Evolutionary conservation across 2,888 invertebrate species (phyloP).

Genomic region (Nomada fucata): DNA sequence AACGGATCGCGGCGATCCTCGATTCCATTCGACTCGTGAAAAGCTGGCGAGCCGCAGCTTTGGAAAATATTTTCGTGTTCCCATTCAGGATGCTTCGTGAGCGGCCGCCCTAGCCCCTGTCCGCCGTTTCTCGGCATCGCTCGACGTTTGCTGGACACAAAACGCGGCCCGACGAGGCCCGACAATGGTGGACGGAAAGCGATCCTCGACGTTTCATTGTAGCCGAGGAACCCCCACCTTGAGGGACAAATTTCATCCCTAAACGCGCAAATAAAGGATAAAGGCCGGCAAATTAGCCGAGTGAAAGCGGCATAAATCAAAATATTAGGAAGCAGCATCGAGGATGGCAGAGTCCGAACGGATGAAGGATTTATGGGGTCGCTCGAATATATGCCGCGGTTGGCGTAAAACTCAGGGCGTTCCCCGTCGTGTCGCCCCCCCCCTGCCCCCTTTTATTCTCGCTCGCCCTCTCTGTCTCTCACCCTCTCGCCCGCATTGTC

Average conservation of each 20-base stretch:
- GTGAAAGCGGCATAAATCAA: constrained; percentile 84
- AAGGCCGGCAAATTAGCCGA: constrained; percentile 81
- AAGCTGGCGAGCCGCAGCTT: constrained; percentile 24
- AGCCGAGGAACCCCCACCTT: constrained; percentile 31
- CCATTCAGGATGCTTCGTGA: constrained; percentile 58
- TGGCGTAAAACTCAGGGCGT: constrained; percentile 49
- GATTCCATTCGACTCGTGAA: not conserved
- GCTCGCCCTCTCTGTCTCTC: constrained; percentile 6
- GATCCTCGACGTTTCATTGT: constrained; percentile 59
- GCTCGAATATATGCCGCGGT: constrained; percentile 64
- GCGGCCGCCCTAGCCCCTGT: constrained; percentile 17
- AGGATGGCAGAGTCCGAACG: constrained; percentile 66
- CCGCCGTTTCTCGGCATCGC: constrained; percentile 26
- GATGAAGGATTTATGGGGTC: constrained; percentile 83
- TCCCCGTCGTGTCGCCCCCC: constrained; percentile 28
- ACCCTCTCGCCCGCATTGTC: not conserved
- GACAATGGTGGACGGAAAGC: constrained; percentile 62
- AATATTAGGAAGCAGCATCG: constrained; percentile 82
- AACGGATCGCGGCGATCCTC: not conserved
- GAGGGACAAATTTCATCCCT: constrained; percentile 80
- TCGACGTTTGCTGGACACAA: constrained; percentile 31
- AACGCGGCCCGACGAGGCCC: constrained; percentile 18
- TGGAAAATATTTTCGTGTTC: constrained; percentile 65
- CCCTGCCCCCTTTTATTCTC: not conserved
- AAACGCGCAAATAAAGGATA: constrained; percentile 83